These are phyloP conservation scores for Arenicola marina DNA, from an alignment of 2,888 invertebrate species.

Conservation along the genomic window DNA sequence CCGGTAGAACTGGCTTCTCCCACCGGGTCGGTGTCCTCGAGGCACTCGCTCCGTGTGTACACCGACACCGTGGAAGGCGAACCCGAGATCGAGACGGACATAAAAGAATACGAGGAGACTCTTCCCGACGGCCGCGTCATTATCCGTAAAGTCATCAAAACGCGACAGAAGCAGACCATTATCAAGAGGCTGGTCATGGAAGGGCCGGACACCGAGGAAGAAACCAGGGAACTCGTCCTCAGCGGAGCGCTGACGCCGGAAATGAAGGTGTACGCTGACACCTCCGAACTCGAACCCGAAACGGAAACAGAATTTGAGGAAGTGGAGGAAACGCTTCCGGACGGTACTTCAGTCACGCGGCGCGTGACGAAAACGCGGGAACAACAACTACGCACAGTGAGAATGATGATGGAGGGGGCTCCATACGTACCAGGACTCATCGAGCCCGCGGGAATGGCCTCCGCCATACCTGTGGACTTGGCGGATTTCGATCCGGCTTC, in stretches of 20 bases:
- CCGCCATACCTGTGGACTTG: not conserved
- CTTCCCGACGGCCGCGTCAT: constrained; percentile 35
- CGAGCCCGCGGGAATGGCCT: no score
- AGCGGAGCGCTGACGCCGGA: constrained; percentile 4
- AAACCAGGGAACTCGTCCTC: not conserved
- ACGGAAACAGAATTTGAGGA: not conserved
- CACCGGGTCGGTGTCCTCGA: constrained; percentile 4
- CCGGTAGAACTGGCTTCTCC: constrained; percentile 5
- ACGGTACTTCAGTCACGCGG: not conserved
- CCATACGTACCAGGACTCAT: not conserved
- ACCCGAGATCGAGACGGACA: constrained; percentile 31
- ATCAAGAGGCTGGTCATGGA: constrained; percentile 36
- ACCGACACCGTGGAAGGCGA: constrained; percentile 37
- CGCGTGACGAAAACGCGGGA: not conserved
- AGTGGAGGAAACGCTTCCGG: not conserved
- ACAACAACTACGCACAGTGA: not conserved
- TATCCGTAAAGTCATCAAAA: constrained; percentile 41
- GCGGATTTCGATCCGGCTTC: not conserved
- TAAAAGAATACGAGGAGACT: constrained; percentile 36
- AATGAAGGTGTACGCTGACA: not conserved
- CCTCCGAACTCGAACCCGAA: not conserved
- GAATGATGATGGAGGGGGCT: not conserved
- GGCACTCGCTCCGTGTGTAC: constrained; percentile 12
- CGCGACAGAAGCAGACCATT: constrained; percentile 43
- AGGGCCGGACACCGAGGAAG: constrained; percentile 31